Evolutionary conservation across 30 jellyfish, hydroid and myxozoan genomes (phyloP), one percentile per base, ranked within the genome.

Genomic region (Aurelia aurita): DNA sequence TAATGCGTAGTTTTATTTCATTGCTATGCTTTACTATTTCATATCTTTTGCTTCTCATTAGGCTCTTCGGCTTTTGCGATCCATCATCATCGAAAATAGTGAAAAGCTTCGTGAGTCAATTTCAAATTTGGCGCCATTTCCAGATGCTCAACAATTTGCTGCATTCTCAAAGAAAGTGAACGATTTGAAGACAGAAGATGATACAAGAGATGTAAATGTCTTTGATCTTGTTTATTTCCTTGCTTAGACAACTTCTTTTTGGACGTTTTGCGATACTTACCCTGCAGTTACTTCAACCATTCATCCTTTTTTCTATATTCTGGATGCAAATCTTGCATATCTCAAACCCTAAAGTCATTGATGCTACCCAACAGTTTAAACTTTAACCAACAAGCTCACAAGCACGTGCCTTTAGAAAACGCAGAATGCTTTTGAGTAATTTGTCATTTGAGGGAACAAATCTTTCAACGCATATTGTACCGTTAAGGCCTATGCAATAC

Each of bases 31-130:
- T 61, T 49, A 43, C 45, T 14, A 18, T 32, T 61, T 61, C 29
- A 22, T 61, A 39, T 16, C 18, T 20, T 19, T 57, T 13, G 25
- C 6, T 16, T 20, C 69, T 58, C 29, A 58, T 26, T 0, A 82
- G 91, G 91, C 91, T 4, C 35, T 82, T 67, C 72, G 34, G 9
- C 76, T 82, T 53, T 49, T 82, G 20, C 80, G 73, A 31, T 51
- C 68, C 44, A 55, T 82, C 44, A 46, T 82, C 58, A 0, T 66
- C 6, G 91, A 82, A 1, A 54, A 69, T 66, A 9, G 58, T 28
- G 74, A 67, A 18, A 21, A 15, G 3, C 7, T 57, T 47, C 83
- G 76, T 22, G 57, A 59, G 5, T 58, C 69, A 21, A 27, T 82
- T 19, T 76, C 61, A 16, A 74, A 82, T 67, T 26, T 82, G 58